Evolutionary conservation across 2,113 vertebrate genomes (phyloP), one percentile per base, ranked within the genome.

Genomic region (Aviceda subcristata): DNA sequence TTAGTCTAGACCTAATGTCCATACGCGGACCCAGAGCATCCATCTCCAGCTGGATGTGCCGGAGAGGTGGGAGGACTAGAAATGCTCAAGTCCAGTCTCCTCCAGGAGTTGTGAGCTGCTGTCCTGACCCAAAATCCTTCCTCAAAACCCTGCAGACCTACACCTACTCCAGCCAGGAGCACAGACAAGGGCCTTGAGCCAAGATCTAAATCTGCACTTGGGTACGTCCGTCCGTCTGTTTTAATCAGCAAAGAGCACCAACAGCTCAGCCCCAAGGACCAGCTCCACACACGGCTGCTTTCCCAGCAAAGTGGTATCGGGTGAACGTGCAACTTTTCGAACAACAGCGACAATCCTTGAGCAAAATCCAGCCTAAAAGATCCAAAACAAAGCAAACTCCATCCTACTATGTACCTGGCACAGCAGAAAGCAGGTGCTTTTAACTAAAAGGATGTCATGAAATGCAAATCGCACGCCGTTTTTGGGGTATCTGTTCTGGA

Each of bases 381-480:
- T 24, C 51, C 53, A 10, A 16, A 57, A 9, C 3, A 2, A 32
- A 19, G 21, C 13, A 11, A 57, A 36, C 7, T 6, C 50, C 77
- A 14, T 17, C 50, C 48, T 19, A 2, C 50, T 23, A 10, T 2
- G 8, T 13, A 12, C 38, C 39, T 4, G 15, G 16, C 63, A 15
- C 21, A 2, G 10, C 12, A 16, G 17, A 15, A 67, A 36, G 50
- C 21, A 2, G 15, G 39, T 16, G 48, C 36, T 57, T 57, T 32
- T 10, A 24, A 12, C 36, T 56, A 20, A 46, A 46, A 68, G 13
- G 53, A 15, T 4, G 29, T 12, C 22, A 8, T 14, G 15, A 66
- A 80, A 15, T 2, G 21, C n/a, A 30, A 38, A 51, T 34, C 3
- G 2, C 56, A 6, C 0, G 4, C 24, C 0, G 3, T 2, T 36